Evolutionary conservation across 2,888 invertebrate genomes (phyloP).

Genomic region (Myathropa florea): DNA sequence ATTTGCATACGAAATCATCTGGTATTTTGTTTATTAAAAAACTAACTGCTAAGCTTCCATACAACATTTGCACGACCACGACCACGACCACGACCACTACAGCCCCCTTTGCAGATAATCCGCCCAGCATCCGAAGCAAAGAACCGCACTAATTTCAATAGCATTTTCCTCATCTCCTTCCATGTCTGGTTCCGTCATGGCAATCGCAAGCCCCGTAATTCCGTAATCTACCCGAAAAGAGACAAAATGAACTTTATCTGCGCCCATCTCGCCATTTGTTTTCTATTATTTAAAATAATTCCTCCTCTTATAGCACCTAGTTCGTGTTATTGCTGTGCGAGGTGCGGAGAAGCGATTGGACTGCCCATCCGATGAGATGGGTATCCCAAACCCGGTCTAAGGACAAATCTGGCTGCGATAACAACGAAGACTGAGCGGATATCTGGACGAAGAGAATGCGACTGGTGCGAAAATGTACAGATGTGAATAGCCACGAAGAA

Average conservation of each 20-base stretch:
- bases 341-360: constrained; percentile 5
- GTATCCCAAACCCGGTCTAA: constrained; percentile 1
- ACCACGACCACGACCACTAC: constrained; percentile 27
- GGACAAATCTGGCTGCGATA: constrained; percentile 31
- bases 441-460: background rate
- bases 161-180: background rate
- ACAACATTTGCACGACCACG: constrained; percentile 40
- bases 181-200: constrained; percentile 5
- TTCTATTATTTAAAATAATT: constrained; percentile 69
- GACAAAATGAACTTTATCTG: constrained; percentile 55
- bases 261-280: constrained; percentile 54
- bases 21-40: constrained; percentile 52
- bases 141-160: constrained; percentile 39
- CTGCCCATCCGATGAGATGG: background rate
- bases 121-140: background rate
- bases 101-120: background rate
- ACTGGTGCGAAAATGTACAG: background rate
- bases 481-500: constrained; percentile 8
- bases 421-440: background rate
- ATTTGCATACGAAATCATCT: constrained; percentile 68
- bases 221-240: constrained; percentile 50
- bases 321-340: constrained; percentile 43
- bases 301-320: constrained; percentile 59
- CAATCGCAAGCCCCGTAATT: constrained; percentile 30
- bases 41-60: constrained; percentile 48